Evolutionary conservation across 1,140 invertebrate species (phyloP).

Genomic region (Drosophila mayri): DNA sequence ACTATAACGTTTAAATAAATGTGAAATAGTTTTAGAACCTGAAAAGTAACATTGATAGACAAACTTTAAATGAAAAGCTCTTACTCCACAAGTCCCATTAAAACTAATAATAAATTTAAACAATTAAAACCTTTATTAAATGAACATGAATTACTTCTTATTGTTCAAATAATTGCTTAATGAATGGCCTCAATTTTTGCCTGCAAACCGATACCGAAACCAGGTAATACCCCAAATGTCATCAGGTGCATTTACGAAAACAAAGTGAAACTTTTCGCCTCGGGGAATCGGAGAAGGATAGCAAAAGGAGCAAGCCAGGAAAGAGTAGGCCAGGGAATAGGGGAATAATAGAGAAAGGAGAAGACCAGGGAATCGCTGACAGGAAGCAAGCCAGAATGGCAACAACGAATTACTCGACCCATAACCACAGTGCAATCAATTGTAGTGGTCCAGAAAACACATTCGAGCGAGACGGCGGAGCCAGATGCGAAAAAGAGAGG

Average conservation of each 20-base stretch:
- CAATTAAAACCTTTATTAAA: background rate
- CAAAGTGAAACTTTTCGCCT: slow-evolving; percentile 56
- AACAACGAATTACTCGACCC: slow-evolving; percentile 71
- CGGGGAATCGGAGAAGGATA: slow-evolving; percentile 7
- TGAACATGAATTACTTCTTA: background rate
- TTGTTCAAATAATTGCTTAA: slow-evolving; percentile 4
- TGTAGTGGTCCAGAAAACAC: slow-evolving; percentile 67
- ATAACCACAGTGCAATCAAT: slow-evolving; percentile 77
- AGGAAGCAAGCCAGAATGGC: slow-evolving; percentile 39
- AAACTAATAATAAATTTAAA: background rate
- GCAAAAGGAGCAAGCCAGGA: slow-evolving; percentile 6
- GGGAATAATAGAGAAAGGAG: slow-evolving; percentile 15
- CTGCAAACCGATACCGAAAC: background rate
- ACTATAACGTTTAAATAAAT: background rate
- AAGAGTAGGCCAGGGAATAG: slow-evolving; percentile 6
- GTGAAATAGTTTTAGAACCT: background rate
- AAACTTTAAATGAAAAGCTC: fast-evolving
- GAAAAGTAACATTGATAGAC: background rate
- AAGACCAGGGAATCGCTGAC: slow-evolving; percentile 35
- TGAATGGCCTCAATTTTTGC: background rate
- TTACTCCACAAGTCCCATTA: no score
- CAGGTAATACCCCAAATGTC: slow-evolving; percentile 20
- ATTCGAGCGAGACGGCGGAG: slow-evolving; percentile 9
- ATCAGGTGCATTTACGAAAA: slow-evolving; percentile 30
- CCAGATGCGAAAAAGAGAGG: background rate